Base-by-base conservation (phyloP, 2,113 vertebrate species). In the Varanus komodoensis region DNA sequence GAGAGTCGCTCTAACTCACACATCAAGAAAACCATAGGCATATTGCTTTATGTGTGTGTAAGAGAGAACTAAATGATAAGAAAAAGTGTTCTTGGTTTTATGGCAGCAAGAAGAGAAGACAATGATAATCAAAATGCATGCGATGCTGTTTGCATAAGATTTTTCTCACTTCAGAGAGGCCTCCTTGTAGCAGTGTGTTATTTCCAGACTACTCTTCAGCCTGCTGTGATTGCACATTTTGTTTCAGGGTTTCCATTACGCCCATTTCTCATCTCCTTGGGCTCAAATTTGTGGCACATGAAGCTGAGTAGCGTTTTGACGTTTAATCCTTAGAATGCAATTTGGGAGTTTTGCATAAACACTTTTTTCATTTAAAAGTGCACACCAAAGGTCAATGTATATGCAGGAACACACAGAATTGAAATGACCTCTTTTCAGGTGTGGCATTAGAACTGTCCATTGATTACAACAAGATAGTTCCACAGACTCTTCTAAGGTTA, bases 401-500 rank as follows among this genome's bases (percentile, higher is more conserved):
- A 6, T 61, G 54, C 75, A n/a, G 54, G 94, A 69, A 86, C 54
- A 38, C 80, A 90, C 95, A 93, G 96, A 90, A 93, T 91, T 77
- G 92, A 96, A 94, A 94, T 88, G 67, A 78, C 81, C 88, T 93
- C n/a, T 78, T 91, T 94, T 96, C 86, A 86, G 93, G 92, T 91
- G 93, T 96, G 95, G 94, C 95, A 95, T 94, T 94, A 93, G 96
- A 95, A 80, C 84, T 93, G 92, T 89, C 90, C 67, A 78, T 95
- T 97, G 96, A 97, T 97, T 96, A 50, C 17, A 95, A 90, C 89
- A 81, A 92, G 82, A 90, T 91, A 92, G 90, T 93, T 96, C 96
- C 94, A 90, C 87, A 93, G 94, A 95, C 93, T 93, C 93, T 93
- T 95, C 94, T 94, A 95, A 96, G 93, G 96, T 96, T 95, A 97